Base-by-base conservation (phyloP, 2,888 invertebrate species). In the Pemphredon lugubris region DNA sequence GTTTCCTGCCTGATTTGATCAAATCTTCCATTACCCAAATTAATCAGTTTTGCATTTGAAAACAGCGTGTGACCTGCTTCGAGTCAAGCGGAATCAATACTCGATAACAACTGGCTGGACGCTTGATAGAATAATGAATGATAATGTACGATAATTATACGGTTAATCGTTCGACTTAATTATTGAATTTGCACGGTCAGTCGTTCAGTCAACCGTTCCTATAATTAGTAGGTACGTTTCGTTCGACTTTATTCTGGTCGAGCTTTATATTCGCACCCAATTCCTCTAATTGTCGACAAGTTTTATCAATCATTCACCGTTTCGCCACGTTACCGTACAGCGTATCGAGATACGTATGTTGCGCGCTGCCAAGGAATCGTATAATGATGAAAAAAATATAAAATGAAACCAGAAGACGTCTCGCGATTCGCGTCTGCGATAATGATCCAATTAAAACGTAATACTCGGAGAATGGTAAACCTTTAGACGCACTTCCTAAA, bases 101-200 rank as follows among this genome's bases (percentile, higher is more conserved):
- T 65, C 73, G 76, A 71, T 71, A 78, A 69, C 63, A 21, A 18
- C 48, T 44, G 47, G 18, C 14, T 32, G 50, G 20, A 39, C 45
- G 70, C 42, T 66, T 61, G 70, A 71, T 71, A 30, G 68, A 79
- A 78, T 79, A 78, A 79, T 78, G 70, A 73, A 78, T 71, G 66
- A 75, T 76, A 76, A 76, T 73, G 70, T 34, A 30, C 67, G 73
- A 68, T 76, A 68, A 76, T 76, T 71, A 75, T 75, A 70, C 75
- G 73, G 47, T 63, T 77, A 77, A 79, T 79, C 73, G 71, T 67
- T 63, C 48, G 53, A 77, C 68, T 76, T 72, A 75, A 79, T 79
- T 72, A 77, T 79, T 74, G 76, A 79, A 79, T 77, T 69, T 69
- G 72, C 58, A 63, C 71, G 71, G 71, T 67, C 77, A 77, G 67